A percentile compares a stretch with the other conserved stretches of the same genome.
Conservation (phyloP, 2,113 vertebrate genomes). For the Prunella fulvescens region DNA sequence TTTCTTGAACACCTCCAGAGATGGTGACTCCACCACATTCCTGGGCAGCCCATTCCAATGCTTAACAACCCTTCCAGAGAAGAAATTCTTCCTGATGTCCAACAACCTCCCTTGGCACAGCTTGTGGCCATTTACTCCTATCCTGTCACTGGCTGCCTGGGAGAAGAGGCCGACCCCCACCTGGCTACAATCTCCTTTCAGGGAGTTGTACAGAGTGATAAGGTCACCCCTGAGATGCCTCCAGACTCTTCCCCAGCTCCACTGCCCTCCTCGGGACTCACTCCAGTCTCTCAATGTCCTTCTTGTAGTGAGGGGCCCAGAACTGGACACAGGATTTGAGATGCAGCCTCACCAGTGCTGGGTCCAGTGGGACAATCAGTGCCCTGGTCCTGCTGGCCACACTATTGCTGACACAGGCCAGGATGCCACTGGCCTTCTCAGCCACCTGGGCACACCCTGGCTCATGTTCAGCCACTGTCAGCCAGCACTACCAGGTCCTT, state of each 20-base stretch:
- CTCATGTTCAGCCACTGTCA: background rate
- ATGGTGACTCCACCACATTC: background rate
- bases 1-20: background rate
- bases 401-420: background rate
- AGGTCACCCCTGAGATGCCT: background rate
- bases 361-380: background rate
- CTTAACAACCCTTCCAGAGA: background rate
- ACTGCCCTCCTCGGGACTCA: rapidly evolving
- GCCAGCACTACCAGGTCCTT: background rate
- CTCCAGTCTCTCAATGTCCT: background rate
- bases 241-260: background rate
- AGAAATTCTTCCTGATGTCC: background rate
- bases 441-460: background rate
- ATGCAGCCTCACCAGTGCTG: background rate
- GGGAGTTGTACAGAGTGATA: background rate
- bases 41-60: background rate
- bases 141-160: background rate
- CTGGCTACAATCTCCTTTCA: background rate
- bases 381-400: background rate
- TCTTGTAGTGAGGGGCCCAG: background rate
- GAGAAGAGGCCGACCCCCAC: background rate
- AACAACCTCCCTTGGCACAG: background rate
- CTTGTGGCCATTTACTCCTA: background rate
- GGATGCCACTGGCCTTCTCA: background rate
- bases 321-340: background rate